Percentiles rank a stretch among this genome's conserved stretches.
These are phyloP conservation scores for Phenganax marumi DNA, from an alignment of 92 coral and sea anemone genomes.

Conservation along the genomic window DNA sequence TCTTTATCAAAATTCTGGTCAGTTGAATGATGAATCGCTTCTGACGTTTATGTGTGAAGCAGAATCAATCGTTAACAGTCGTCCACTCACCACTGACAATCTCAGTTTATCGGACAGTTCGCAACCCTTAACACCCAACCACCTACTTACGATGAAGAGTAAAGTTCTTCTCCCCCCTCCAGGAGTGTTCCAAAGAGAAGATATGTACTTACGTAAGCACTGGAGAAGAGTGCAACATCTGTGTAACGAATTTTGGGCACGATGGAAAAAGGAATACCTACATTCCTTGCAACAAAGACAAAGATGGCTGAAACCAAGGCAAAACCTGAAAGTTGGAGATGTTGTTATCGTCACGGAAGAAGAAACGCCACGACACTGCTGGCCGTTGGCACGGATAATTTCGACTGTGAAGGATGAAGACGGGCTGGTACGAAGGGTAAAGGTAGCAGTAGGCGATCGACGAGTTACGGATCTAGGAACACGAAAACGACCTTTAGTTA, in stretches of 20 bases:
- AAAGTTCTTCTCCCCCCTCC: constrained; percentile 51
- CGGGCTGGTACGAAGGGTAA: constrained; percentile 37
- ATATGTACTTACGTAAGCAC: constrained; percentile 40
- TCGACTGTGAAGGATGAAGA: constrained; percentile 27
- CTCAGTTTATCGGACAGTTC: constrained; percentile 40
- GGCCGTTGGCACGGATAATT: constrained; percentile 29
- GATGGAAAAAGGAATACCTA: constrained; percentile 37
- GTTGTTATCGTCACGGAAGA: constrained; percentile 42
- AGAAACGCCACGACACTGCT: constrained; percentile 23
- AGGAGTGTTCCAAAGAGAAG: constrained; percentile 40
- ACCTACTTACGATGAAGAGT: constrained; percentile 32
- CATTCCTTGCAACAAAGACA: constrained; percentile 4
- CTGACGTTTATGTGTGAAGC: constrained; percentile 48
- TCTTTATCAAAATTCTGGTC: constrained; percentile 31
- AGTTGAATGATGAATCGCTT: constrained; percentile 47
- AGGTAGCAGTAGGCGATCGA: constrained; percentile 32
- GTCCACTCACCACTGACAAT: constrained; percentile 43
- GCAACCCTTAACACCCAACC: constrained; percentile 47
- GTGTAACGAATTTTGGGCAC: constrained; percentile 30
- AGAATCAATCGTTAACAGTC: constrained; percentile 55
- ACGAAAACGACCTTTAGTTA: constrained; percentile 24
- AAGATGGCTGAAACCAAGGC: constrained; percentile 32
- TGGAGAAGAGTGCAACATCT: constrained; percentile 57
- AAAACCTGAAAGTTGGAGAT: constrained; percentile 45
- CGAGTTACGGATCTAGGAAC: constrained; percentile 18